Percentiles rank a stretch among this genome's conserved stretches.
Conservation (phyloP, 92 coral and sea anemone species). For the Porites lobata region DNA sequence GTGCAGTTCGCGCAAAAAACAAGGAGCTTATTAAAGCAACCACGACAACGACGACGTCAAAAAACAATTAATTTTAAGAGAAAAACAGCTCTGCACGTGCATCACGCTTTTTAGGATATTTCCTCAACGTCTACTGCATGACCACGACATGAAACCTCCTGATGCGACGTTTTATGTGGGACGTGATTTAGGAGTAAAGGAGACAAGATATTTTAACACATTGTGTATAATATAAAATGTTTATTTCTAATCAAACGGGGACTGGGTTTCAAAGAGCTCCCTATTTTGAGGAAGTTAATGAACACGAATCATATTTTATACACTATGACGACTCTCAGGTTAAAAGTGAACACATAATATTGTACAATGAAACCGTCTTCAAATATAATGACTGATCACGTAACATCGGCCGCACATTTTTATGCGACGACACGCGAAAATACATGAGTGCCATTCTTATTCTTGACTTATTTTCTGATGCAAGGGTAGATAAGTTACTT, state of each 20-base stretch:
- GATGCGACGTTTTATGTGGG: too few species aligned
- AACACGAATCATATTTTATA: neutral
- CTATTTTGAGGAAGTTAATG: neutral
- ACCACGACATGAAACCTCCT: too few species aligned
- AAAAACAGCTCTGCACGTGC: too few species aligned
- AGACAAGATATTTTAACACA: too few species aligned
- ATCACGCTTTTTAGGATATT: too few species aligned
- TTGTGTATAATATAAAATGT: neutral
- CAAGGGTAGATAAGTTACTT: conserved; percentile 15
- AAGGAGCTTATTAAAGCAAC: too few species aligned
- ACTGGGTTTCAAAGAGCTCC: neutral
- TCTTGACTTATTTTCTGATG: neutral
- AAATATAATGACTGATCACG: too few species aligned
- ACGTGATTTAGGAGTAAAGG: neutral
- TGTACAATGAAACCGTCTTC: neutral
- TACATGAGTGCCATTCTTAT: neutral
- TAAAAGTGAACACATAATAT: neutral
- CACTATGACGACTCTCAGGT: neutral
- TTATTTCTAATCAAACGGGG: neutral
- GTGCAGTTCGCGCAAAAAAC: too few species aligned
- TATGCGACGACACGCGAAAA: neutral
- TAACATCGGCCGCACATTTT: too few species aligned
- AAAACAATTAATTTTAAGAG: too few species aligned
- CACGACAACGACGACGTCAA: too few species aligned
- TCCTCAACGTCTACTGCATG: too few species aligned